Evolutionary conservation across 2,888 invertebrate genomes (phyloP), one percentile per base, ranked within the genome.

Genomic region (Limnephilus marmoratus): DNA sequence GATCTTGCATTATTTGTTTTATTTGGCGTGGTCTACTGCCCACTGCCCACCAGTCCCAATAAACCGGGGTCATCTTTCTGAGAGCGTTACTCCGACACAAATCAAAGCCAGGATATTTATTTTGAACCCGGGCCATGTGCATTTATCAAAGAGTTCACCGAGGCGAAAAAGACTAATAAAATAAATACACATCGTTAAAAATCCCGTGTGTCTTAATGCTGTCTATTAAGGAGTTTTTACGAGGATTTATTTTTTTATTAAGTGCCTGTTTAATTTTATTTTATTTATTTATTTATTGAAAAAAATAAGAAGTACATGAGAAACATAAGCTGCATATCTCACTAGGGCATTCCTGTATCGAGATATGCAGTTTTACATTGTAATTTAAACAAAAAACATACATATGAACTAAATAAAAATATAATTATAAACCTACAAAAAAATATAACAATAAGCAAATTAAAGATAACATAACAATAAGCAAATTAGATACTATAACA

Each of bases 121-220:
- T 93, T 93, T 90, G 41, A 90, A 91, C 31, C 85, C 68, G 18
- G 89, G 91, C 93, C 93, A 93, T 93, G 91, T 93, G 93, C 91
- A 68, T 68, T 91, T 88, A 86, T 90, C 90, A 53, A 92, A 86
- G 53, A 90, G 45, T 86, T 29, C 24, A n/a, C 86, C 12, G n/a
- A 86, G n/a, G 12, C 12, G 86, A 86, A 86, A 12, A 85, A n/a
- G 12, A 29, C 49, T 24, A 13, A n/a, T 45, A 45, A 86, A 86
- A 49, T 49, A 45, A 86, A 86, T 15, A 13, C 29, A 24, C 13
- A 15, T 18, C 1, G 45, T 29, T n/a, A 29, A 86, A 86, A 86
- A 86, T n/a, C 13, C 24, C 49, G 24, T 45, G 45, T 68, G 68
- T 68, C 4, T 24, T 24, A 9, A 68, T 68, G 24, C 24, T 24